Conservation (phyloP, 2,113 vertebrate genomes). For the Gobiocypris rarus region DNA sequence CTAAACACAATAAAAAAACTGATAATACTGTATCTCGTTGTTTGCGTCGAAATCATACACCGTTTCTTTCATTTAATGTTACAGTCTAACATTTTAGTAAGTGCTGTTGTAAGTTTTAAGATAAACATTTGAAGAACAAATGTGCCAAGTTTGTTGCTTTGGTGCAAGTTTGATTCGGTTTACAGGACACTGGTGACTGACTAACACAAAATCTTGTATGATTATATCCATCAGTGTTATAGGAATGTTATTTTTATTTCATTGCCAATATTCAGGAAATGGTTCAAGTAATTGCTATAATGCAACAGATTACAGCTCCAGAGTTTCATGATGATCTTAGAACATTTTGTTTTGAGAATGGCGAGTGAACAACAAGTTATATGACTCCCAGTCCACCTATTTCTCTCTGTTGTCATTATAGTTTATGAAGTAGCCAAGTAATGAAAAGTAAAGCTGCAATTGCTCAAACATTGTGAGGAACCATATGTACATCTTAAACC, state of each 20-base stretch:
- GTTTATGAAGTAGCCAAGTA: not conserved
- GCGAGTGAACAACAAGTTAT: not conserved
- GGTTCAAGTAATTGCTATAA: not conserved
- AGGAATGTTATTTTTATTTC: not conserved
- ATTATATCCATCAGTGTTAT: not conserved
- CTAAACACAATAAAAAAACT: not conserved
- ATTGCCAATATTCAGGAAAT: not conserved
- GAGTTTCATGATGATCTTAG: not conserved
- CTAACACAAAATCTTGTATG: not conserved
- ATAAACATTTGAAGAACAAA: not conserved
- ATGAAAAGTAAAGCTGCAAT: not conserved
- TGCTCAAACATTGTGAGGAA: not conserved
- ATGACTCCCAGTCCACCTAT: not conserved
- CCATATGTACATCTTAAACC: not conserved
- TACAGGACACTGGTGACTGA: not conserved
- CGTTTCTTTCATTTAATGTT: not conserved
- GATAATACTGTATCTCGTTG: not conserved
- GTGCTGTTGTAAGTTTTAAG: no score
- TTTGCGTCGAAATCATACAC: constrained; percentile 23
- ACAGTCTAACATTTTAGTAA: constrained; percentile 32
- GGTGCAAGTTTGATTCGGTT: not conserved
- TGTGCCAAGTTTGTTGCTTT: constrained; percentile 1
- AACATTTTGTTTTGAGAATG: not conserved
- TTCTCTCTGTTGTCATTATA: not conserved
- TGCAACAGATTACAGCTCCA: not conserved